phyloP scores from a whole-genome alignment of 2,797 vertebrate genomes.

The Hypotaenidia philippensis region DNA sequence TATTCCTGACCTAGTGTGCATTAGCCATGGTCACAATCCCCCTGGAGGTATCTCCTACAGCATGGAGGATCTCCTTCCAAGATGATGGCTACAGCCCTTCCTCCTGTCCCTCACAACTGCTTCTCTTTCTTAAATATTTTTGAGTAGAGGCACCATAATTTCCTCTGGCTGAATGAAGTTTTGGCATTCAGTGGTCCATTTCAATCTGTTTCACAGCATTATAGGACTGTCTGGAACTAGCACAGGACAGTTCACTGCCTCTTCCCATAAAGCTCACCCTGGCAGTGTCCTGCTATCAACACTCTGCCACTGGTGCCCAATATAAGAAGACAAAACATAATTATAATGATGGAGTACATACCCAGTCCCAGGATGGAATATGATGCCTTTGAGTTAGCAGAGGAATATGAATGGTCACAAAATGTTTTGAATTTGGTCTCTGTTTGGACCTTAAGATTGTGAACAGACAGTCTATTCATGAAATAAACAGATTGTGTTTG shows the following conservation, averaged over 20 bases:
- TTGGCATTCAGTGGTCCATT: neutral
- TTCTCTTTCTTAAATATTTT: neutral
- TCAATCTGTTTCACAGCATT: neutral
- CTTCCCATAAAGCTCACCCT: neutral
- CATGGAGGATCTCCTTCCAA: neutral
- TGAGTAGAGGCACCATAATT: neutral
- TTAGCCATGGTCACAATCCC: neutral
- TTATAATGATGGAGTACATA: rapidly evolving
- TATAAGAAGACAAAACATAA: neutral
- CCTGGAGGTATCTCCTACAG: rapidly evolving
- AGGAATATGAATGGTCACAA: neutral
- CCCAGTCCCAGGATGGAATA: neutral
- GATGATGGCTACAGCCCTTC: rapidly evolving
- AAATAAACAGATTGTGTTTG: slow-evolving; percentile 24
- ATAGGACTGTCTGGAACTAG: rapidly evolving
- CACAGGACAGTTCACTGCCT: neutral
- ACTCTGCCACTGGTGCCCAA: neutral
- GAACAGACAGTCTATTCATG: slow-evolving; percentile 36
- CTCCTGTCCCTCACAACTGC: neutral
- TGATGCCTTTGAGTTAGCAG: neutral
- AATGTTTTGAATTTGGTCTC: neutral
- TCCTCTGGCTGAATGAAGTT: neutral
- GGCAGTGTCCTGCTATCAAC: neutral
- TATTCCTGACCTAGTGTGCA: neutral
- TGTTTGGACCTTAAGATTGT: neutral